phyloP scores from a whole-genome alignment of 2,888 invertebrate species.

The Tenthredo mesomela region DNA sequence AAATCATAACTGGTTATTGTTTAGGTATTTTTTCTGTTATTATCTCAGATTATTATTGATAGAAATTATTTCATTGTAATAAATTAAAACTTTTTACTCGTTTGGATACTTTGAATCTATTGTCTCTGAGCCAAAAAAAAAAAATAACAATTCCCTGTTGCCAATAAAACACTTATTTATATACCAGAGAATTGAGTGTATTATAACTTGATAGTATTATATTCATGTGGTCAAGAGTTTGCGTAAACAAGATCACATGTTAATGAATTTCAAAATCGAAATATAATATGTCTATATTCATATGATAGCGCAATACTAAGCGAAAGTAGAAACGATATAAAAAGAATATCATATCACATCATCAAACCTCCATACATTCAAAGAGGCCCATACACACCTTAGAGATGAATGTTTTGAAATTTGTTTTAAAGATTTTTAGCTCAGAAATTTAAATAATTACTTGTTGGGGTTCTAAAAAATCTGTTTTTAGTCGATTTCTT shows the following conservation, averaged over 20 bases:
- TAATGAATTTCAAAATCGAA: neutral
- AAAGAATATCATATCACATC: neutral
- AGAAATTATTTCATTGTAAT: neutral
- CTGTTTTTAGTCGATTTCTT: neutral
- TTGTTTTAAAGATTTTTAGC: neutral
- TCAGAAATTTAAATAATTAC: neutral
- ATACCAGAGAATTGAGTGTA: neutral
- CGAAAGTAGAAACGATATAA: neutral
- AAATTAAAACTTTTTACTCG: neutral
- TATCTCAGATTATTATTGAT: neutral
- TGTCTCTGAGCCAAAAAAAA: slow-evolving; percentile 27
- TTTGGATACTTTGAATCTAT: neutral
- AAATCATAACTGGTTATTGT: neutral
- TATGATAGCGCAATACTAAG: neutral
- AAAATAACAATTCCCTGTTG: neutral
- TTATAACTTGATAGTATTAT: slow-evolving; percentile 32
- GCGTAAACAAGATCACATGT: slow-evolving; percentile 33
- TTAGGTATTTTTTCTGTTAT: neutral
- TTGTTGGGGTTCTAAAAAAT: neutral
- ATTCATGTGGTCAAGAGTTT: slow-evolving; percentile 32
- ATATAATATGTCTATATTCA: slow-evolving; percentile 5
- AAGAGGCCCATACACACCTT: neutral
- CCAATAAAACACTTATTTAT: slow-evolving; percentile 47
- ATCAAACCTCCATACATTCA: neutral
- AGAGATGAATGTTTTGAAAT: neutral